Conservation (phyloP, 2,797 vertebrate genomes). For the Sternarchorhynchus goeldii region DNA sequence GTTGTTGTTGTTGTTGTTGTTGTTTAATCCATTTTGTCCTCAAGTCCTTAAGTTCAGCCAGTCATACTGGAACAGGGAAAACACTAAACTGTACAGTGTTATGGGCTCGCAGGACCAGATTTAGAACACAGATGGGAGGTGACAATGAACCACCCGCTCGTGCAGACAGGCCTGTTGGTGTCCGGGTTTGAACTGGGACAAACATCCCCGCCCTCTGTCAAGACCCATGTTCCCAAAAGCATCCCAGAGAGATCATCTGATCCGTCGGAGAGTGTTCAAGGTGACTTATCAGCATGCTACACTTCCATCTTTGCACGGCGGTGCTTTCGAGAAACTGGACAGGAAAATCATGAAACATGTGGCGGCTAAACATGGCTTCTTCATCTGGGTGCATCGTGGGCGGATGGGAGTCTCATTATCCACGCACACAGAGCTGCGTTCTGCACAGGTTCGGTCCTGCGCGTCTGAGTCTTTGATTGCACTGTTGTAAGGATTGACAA, state of each 20-base stretch:
- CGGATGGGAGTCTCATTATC: slow-evolving; percentile 13
- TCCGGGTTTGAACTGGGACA: slow-evolving; percentile 44
- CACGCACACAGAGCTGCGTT: slow-evolving; percentile 13
- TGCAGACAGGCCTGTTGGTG: slow-evolving; percentile 56
- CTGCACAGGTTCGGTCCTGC: slow-evolving; percentile 10
- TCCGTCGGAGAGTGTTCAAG: not conserved
- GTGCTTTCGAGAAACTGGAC: slow-evolving; percentile 4
- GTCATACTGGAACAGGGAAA: not conserved
- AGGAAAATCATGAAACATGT: not conserved
- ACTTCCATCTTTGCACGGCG: not conserved
- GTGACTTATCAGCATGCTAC: no score
- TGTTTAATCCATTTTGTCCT: not conserved
- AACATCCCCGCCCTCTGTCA: not conserved
- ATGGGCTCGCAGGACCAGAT: not conserved
- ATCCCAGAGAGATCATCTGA: not conserved
- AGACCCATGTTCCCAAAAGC: slow-evolving; percentile 7
- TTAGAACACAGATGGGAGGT: slow-evolving; percentile 50
- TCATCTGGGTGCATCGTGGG: not conserved
- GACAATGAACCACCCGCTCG: slow-evolving; percentile 51
- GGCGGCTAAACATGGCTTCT: not conserved
- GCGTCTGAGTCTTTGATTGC: slow-evolving; percentile 9
- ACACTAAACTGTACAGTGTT: slow-evolving; percentile 1
- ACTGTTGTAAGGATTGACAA: slow-evolving; percentile 8
- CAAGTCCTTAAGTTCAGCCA: not conserved
- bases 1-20: no score